phyloP scores from a whole-genome alignment of 2,113 vertebrate species.

The Planiliza haematocheilus region DNA sequence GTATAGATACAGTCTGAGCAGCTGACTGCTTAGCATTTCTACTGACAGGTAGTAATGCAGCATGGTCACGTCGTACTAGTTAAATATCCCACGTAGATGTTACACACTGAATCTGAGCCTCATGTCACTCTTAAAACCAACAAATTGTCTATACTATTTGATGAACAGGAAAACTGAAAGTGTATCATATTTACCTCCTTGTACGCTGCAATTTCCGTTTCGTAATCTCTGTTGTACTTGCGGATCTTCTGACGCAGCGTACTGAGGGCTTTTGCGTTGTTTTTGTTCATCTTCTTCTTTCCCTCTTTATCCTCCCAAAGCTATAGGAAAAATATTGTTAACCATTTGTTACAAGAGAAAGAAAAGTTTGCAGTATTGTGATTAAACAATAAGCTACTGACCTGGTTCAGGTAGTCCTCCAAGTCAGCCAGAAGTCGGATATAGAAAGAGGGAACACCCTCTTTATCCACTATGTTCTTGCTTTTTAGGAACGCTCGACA shows the following conservation, averaged over 20 bases:
- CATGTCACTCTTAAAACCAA: not conserved
- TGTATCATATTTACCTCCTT: conserved; percentile 86
- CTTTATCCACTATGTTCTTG: conserved; percentile 93
- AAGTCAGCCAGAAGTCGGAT: conserved; percentile 91
- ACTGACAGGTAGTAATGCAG: too few species aligned
- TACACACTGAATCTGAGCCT: too few species aligned
- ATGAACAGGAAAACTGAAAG: not conserved
- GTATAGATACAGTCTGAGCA: too few species aligned
- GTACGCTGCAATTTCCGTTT: conserved; percentile 86
- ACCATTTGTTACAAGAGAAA: not conserved
- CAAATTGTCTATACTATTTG: too few species aligned
- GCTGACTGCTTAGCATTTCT: too few species aligned
- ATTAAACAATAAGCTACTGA: conserved; percentile 46
- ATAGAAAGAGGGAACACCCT: conserved; percentile 91
- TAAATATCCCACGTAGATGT: not conserved
- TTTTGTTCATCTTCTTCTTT: conserved; percentile 96
- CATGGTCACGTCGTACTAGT: not conserved
- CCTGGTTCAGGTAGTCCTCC: conserved; percentile 93
- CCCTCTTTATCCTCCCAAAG: conserved; percentile 94
- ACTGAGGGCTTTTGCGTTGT: conserved; percentile 92
- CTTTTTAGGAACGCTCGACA: conserved; percentile 92
- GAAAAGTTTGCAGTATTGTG: not conserved
- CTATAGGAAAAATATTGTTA: conserved; percentile 64
- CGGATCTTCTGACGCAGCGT: conserved; percentile 93
- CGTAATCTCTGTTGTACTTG: conserved; percentile 93